phyloP scores from a whole-genome alignment of 2,113 vertebrate genomes.

The Cephalopholis sonnerati region DNA sequence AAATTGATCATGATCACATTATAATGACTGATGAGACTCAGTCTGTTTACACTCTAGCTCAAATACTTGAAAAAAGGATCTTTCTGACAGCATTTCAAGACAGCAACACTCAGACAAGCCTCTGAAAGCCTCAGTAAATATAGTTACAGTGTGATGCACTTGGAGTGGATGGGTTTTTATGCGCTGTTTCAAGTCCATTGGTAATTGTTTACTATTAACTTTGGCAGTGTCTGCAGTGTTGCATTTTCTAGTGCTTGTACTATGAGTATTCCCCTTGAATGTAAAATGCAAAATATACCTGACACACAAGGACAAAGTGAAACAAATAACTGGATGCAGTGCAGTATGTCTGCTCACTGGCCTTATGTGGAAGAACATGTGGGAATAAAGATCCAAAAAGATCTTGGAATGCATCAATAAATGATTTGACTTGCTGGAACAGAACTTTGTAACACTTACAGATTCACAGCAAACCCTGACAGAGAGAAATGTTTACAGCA shows the following conservation, averaged over 20 bases:
- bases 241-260: background rate
- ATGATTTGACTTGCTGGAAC: background rate
- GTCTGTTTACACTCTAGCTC: background rate
- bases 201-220: background rate
- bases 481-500: slow-evolving; percentile 5
- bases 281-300: background rate
- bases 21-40: background rate
- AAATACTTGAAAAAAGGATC: background rate
- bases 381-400: background rate
- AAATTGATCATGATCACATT: background rate
- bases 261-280: background rate
- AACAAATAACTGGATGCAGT: background rate
- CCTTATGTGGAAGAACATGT: background rate
- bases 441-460: background rate
- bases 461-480: background rate
- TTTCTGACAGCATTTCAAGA: background rate
- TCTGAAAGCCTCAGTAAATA: background rate
- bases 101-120: background rate
- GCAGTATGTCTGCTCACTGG: background rate
- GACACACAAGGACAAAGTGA: background rate
- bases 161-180: background rate
- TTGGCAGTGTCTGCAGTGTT: background rate
- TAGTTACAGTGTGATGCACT: background rate
- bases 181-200: background rate
- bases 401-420: background rate